These are phyloP conservation scores for Kryphioiulus occultus DNA, from an alignment of 2,888 invertebrate species.

Conservation along the genomic window DNA sequence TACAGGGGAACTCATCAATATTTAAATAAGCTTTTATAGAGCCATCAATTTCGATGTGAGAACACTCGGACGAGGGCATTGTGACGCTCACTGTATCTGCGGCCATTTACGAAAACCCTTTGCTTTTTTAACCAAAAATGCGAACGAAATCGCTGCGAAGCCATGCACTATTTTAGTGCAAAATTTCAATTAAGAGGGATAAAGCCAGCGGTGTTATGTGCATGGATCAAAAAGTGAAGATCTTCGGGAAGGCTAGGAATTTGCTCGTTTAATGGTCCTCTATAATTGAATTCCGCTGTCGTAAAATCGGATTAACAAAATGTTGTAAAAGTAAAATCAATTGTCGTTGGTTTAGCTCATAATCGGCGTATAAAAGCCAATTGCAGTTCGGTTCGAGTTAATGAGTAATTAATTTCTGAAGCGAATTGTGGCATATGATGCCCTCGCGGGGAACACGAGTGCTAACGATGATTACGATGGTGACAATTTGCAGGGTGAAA, in stretches of 20 bases:
- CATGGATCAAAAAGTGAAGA: background rate
- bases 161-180: background rate
- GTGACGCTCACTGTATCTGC: background rate
- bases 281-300: slow-evolving; percentile 13
- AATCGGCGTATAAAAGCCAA: slow-evolving; percentile 20
- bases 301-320: slow-evolving; percentile 31
- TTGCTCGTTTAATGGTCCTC: background rate
- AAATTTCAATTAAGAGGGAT: slow-evolving; percentile 35
- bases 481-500: background rate
- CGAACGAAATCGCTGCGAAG: background rate
- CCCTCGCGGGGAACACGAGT: background rate
- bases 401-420: slow-evolving; percentile 35
- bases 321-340: slow-evolving; percentile 24
- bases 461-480: background rate
- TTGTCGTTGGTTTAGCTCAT: slow-evolving; percentile 25
- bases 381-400: background rate
- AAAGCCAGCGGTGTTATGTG: background rate
- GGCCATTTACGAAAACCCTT: background rate
- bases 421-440: background rate
- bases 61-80: background rate
- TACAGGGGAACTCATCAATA: background rate
- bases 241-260: background rate
- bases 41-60: background rate
- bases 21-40: background rate
- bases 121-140: background rate